A percentile compares a stretch with the other conserved stretches of the same genome.
Conservation (phyloP, 2,888 invertebrate species). For the Byasa hedistus region DNA sequence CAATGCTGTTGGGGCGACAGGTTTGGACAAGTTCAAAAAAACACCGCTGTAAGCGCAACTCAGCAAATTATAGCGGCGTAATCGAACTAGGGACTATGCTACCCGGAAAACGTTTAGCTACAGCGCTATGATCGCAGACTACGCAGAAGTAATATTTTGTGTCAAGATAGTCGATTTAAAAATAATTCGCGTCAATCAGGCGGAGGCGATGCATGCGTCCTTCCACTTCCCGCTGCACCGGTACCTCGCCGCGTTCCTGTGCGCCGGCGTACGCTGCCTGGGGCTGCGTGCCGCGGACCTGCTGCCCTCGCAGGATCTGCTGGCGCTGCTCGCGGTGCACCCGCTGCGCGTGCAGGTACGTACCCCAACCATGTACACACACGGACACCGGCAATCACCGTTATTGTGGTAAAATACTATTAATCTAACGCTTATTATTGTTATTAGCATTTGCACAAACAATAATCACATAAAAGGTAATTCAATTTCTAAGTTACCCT, state of each 20-base stretch:
- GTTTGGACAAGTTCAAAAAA: too few species aligned
- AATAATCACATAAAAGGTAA: too few species aligned
- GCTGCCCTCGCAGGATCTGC: conserved; percentile 87
- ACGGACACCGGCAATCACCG: not conserved
- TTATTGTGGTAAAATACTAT: too few species aligned
- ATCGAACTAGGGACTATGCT: too few species aligned
- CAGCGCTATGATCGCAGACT: too few species aligned
- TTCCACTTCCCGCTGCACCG: conserved; percentile 98
- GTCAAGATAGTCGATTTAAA: not conserved
- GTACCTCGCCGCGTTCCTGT: conserved; percentile 83
- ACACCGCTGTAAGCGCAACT: too few species aligned
- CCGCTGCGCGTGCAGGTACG: conserved; percentile 95
- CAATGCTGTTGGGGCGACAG: too few species aligned
- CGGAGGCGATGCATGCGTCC: conserved; percentile 91
- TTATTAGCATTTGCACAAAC: not conserved
- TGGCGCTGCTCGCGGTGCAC: conserved; percentile 93
- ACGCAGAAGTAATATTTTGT: too few species aligned
- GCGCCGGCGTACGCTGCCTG: conserved; percentile 90
- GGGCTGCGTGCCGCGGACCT: conserved; percentile 88
- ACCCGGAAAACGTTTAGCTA: too few species aligned
- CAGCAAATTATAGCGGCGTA: too few species aligned
- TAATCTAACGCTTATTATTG: too few species aligned
- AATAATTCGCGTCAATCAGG: conserved; percentile 60
- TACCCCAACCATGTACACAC: conserved; percentile 36
- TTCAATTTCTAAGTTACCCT: too few species aligned